Percentiles rank a stretch among this genome's conserved stretches.
Evolutionary conservation across 64 coral and sea anemone species (phyloP).

Genomic region (Montipora efflorescens): DNA sequence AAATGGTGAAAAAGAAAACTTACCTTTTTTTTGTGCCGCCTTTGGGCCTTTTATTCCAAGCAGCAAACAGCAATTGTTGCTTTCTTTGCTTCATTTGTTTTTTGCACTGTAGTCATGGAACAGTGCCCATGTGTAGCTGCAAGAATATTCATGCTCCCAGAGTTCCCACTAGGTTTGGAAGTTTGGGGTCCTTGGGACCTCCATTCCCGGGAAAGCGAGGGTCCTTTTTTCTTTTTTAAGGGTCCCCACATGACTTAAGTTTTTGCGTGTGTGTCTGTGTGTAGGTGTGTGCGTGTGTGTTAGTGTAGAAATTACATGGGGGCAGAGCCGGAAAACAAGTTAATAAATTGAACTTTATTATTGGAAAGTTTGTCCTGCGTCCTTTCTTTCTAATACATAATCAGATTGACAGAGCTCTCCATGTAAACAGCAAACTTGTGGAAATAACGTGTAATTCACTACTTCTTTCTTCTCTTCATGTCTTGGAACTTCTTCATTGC

Average conservation of each 20-base stretch:
- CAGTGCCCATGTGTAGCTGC: no score
- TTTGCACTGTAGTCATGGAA: no score
- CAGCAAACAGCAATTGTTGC: no score
- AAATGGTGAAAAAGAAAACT: no score
- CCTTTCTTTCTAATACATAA: not conserved
- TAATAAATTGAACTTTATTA: not conserved
- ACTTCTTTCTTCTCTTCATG: slow-evolving; percentile 52
- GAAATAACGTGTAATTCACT: not conserved
- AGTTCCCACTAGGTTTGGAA: slow-evolving; percentile 3
- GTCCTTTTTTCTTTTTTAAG: not conserved
- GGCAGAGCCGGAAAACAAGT: not conserved
- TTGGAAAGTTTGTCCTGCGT: not conserved
- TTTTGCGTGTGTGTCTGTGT: not conserved
- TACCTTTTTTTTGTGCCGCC: no score
- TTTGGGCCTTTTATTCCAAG: no score
- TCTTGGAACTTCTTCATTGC: slow-evolving; percentile 62
- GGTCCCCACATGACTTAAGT: not conserved
- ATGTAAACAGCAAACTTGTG: not conserved
- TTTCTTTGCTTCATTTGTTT: no score
- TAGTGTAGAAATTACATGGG: not conserved
- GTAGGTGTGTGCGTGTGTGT: not conserved
- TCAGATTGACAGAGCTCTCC: not conserved
- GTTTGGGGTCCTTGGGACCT: not conserved
- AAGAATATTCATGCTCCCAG: not conserved
- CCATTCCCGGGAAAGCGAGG: not conserved